A percentile compares a stretch with the other conserved stretches of the same genome.
phyloP scores from a whole-genome alignment of 2,888 invertebrate species.

The Xylocampa areola region DNA sequence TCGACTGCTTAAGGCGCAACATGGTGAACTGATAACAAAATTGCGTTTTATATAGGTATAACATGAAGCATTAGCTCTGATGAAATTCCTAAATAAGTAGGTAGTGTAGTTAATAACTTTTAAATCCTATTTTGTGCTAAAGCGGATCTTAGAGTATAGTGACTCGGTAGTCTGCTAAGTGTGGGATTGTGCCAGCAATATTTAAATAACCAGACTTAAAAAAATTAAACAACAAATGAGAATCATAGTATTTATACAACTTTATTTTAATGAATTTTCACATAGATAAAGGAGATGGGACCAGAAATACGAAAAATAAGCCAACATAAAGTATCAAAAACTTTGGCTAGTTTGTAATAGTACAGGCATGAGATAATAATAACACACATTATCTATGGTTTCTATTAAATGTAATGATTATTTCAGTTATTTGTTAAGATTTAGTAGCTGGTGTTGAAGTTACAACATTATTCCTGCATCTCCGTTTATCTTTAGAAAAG shows the following conservation, averaged over 20 bases:
- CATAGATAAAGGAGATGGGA: constrained; percentile 67
- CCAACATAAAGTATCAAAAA: constrained; percentile 37
- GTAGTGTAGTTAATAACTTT: too few species aligned
- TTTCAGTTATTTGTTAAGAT: constrained; percentile 28
- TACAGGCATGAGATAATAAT: constrained; percentile 34
- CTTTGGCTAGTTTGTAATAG: constrained; percentile 41
- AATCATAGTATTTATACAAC: constrained; percentile 74
- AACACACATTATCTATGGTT: constrained; percentile 39
- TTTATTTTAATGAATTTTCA: constrained; percentile 71
- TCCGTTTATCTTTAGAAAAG: constrained; percentile 66
- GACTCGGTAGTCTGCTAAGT: too few species aligned
- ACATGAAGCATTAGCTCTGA: too few species aligned
- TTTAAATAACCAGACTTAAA: not conserved
- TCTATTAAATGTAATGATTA: constrained; percentile 37
- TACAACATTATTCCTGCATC: constrained; percentile 55
- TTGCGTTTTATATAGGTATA: not conserved
- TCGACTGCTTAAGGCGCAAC: constrained; percentile 6
- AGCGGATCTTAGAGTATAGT: too few species aligned
- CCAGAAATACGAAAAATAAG: constrained; percentile 48
- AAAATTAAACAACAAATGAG: constrained; percentile 64
- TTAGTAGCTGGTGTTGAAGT: constrained; percentile 22
- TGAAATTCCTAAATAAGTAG: too few species aligned
- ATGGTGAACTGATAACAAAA: constrained; percentile 13
- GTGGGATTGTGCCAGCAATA: constrained; percentile 5
- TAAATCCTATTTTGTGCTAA: too few species aligned